A percentile compares a stretch with the other conserved stretches of the same genome.
Evolutionary conservation across 2,888 invertebrate species (phyloP).

Genomic region (Ormyrus nitidulus): DNA sequence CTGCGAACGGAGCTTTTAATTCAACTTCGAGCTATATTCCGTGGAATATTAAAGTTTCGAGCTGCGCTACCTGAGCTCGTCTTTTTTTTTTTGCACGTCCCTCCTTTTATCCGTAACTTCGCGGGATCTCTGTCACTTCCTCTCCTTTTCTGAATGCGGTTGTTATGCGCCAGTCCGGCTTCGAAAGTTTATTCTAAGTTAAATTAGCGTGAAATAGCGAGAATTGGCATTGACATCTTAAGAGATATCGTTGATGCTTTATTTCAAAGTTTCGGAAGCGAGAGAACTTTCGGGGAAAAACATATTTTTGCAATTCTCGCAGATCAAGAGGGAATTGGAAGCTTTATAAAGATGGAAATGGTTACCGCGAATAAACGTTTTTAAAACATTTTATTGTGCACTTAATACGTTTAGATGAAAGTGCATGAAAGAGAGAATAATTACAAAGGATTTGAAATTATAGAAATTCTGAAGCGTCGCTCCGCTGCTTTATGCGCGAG

Average conservation of each 20-base stretch:
- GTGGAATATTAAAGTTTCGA: constrained; percentile 41
- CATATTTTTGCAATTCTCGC: too few species aligned
- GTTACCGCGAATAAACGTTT: too few species aligned
- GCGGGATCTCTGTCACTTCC: background rate
- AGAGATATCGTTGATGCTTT: background rate
- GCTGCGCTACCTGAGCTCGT: background rate
- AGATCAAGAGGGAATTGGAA: too few species aligned
- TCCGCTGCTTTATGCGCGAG: too few species aligned
- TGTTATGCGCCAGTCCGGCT: background rate
- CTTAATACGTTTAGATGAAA: too few species aligned
- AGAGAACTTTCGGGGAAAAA: too few species aligned
- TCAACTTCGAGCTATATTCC: constrained; percentile 12
- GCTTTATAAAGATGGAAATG: too few species aligned
- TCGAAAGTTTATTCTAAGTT: constrained; percentile 24
- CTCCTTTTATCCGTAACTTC: constrained; percentile 12
- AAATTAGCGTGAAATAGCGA: constrained; percentile 2
- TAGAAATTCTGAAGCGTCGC: too few species aligned
- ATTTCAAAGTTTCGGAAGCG: background rate
- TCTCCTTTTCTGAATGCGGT: background rate
- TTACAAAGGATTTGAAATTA: too few species aligned
- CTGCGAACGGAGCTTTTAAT: constrained; percentile 24
- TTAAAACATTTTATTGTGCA: too few species aligned
- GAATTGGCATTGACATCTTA: background rate
- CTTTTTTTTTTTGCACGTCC: background rate
- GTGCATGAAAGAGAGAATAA: too few species aligned